These are phyloP conservation scores for Hipposideros armiger DNA, from an alignment of 2,113 vertebrate genomes.

Conservation along the genomic window DNA sequence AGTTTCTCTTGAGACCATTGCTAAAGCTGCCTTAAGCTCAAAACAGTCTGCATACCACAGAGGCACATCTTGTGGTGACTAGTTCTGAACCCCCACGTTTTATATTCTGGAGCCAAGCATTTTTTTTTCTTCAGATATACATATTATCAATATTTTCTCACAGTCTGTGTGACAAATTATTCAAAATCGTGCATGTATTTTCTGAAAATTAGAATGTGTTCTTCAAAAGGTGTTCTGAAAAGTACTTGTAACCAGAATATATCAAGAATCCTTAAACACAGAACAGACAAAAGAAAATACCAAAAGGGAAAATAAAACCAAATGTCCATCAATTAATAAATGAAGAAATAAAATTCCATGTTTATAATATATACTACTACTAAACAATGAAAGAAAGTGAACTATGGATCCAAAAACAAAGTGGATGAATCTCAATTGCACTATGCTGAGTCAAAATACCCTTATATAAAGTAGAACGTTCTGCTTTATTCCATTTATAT, in stretches of 20 bases:
- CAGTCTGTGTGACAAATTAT: neutral
- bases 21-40: neutral
- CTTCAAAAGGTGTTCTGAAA: neutral
- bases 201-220: neutral
- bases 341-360: neutral
- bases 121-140: neutral
- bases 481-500: neutral
- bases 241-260: neutral
- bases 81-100: neutral
- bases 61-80: neutral
- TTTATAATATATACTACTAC: neutral
- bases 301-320: neutral
- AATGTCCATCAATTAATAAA: neutral
- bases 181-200: neutral
- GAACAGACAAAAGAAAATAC: neutral
- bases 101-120: neutral
- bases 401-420: neutral
- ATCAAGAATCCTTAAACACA: neutral
- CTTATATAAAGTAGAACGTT: neutral
- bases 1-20: neutral
- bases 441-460: neutral
- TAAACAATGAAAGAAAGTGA: neutral
- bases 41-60: neutral
- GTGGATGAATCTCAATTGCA: neutral
- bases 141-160: neutral